Base-by-base conservation (phyloP, 2,797 vertebrate species). In the Etheostoma perlongum region DNA sequence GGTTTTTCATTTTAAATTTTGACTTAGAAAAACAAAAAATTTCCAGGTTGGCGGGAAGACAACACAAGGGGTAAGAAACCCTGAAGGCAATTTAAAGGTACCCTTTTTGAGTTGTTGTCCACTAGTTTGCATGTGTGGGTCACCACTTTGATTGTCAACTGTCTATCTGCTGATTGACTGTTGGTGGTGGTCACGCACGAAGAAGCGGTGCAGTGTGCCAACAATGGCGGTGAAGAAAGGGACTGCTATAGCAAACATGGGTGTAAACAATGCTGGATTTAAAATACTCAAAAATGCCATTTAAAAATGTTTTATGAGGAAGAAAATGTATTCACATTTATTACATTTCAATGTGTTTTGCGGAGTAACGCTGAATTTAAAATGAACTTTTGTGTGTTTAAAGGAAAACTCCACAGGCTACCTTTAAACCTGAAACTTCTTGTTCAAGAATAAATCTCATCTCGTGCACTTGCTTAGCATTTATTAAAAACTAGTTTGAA, bases 371-470 rank as follows among this genome's bases (percentile, higher is more conserved):
- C 44, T 52, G 11, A 44, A 25, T 67, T 12, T 30, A 18, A 57
- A 49, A 8, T 23, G 0, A 33, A 36, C n/a, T 58, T 61, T 23
- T 25, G 33, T 58, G 48, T 10, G 16, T 25, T 40, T 27, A 3
- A 46, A 65, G 66, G 12, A 46, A 54, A 49, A 49, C 14, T 71
- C 55, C 46, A 62, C 49, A 40, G 33, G 1, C 11, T n/a, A 55
- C n/a, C 44, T 67, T 66, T 18, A 72, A 25, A 54, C 27, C 58
- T 19, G 9, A 55, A 30, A 57, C 21, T 40, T 52, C n/a, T 25
- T 36, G n/a, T 44, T 62, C 19, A 23, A 18, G 67, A 58, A 40
- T 14, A 36, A 53, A 36, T 64, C 42, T 46, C 57, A 40, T 40
- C 10, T 57, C 15, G n/a, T 27, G 9, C 21, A 4, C 48, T 44